Conservation (phyloP, 2,113 vertebrate genomes). For the Struthidea cinerea region DNA sequence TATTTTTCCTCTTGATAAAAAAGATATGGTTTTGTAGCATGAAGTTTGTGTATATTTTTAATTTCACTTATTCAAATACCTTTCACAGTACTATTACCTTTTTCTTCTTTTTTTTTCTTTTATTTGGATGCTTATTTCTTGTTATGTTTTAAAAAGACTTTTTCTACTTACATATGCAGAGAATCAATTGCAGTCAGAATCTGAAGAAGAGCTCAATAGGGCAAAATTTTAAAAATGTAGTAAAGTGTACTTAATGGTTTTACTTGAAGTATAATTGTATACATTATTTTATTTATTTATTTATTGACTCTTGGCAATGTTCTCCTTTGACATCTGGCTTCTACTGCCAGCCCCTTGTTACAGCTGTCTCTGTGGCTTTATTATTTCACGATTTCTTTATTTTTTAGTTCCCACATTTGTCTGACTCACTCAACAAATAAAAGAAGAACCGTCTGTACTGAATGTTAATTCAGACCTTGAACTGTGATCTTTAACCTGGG, state of each 20-base stretch:
- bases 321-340: neutral
- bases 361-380: neutral
- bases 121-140: neutral
- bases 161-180: neutral
- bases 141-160: rapidly evolving
- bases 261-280: neutral
- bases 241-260: neutral
- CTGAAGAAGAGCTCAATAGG: neutral
- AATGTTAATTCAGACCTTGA: neutral
- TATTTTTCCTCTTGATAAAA: neutral
- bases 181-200: neutral
- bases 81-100: neutral
- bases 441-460: neutral
- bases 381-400: neutral
- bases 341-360: neutral
- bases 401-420: neutral
- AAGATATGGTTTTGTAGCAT: neutral
- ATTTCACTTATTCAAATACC: neutral
- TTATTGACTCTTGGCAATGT: neutral
- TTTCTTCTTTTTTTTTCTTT: no score
- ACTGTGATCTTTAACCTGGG: neutral
- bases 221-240: neutral
- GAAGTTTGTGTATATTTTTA: neutral
- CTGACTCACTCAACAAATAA: neutral
- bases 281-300: neutral